Conservation (phyloP, 2,888 invertebrate species). For the Lepidochitona cinerea region DNA sequence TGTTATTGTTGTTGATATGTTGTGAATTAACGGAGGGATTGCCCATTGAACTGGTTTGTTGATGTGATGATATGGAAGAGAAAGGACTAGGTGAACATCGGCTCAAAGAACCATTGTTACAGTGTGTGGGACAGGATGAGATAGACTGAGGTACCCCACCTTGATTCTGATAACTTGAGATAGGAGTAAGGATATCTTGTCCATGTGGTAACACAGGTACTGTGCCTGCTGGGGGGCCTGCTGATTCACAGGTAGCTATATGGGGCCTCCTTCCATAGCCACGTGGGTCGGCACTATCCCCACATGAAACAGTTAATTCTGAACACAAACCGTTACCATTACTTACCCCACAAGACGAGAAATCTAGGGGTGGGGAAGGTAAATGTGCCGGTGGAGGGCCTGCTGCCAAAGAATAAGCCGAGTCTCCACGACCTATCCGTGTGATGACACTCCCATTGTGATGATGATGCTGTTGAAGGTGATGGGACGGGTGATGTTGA, state of each 20-base stretch:
- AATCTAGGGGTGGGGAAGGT: conserved; percentile 6
- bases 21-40: not conserved
- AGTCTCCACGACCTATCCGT: not conserved
- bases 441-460: not conserved
- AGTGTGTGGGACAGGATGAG: not conserved
- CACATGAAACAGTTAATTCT: not conserved
- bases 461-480: not conserved
- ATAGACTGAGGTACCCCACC: not conserved
- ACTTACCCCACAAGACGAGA: not conserved
- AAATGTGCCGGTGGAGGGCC: conserved; percentile 10
- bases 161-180: not conserved
- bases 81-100: not conserved
- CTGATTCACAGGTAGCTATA: not conserved
- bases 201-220: not conserved
- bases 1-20: conserved; percentile 2
- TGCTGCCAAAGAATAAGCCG: not conserved
- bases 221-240: not conserved
- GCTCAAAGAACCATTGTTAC: not conserved
- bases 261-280: not conserved
- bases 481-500: not conserved
- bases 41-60: not conserved
- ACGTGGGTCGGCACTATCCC: not conserved
- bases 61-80: conserved; percentile 3
- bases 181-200: not conserved
- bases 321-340: not conserved